Conservation (phyloP, 1,140 invertebrate species). For the Neoseiulus cucumeris region DNA sequence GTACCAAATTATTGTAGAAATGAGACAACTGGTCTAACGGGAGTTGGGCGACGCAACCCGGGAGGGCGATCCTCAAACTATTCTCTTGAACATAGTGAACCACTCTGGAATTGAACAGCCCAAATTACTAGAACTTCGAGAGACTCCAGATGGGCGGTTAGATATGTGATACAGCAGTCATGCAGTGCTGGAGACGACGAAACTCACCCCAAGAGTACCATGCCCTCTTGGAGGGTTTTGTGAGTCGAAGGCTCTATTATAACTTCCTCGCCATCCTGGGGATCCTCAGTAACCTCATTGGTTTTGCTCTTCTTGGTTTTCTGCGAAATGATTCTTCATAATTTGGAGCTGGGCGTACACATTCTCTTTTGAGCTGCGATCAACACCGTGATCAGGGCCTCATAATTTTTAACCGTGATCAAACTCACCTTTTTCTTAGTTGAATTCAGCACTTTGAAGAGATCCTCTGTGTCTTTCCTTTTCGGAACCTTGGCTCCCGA, state of each 20-base stretch:
- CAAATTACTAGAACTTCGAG: too few relatives aligned
- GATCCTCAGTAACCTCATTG: too few relatives aligned
- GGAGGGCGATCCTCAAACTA: background rate
- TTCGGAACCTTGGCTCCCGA: too few relatives aligned
- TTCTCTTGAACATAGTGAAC: background rate
- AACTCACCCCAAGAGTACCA: constrained; percentile 1
- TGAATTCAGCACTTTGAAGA: background rate
- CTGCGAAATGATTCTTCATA: too few relatives aligned
- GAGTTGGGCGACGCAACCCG: background rate
- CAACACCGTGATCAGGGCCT: too few relatives aligned
- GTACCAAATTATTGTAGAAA: background rate
- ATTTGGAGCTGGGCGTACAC: too few relatives aligned
- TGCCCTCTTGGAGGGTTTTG: background rate
- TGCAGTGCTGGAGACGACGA: background rate
- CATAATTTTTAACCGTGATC: too few relatives aligned
- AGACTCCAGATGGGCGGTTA: background rate
- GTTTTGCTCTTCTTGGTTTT: too few relatives aligned
- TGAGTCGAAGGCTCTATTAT: background rate
- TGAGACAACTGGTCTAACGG: background rate
- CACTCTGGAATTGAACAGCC: background rate
- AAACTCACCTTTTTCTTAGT: background rate
- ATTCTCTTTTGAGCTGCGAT: too few relatives aligned
- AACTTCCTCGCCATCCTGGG: background rate
- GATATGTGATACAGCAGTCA: background rate
- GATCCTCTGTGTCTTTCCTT: background rate